A percentile compares a stretch with the other conserved stretches of the same genome.
Conservation (phyloP, 2,797 vertebrate species). For the Hylomyscus alleni region DNA sequence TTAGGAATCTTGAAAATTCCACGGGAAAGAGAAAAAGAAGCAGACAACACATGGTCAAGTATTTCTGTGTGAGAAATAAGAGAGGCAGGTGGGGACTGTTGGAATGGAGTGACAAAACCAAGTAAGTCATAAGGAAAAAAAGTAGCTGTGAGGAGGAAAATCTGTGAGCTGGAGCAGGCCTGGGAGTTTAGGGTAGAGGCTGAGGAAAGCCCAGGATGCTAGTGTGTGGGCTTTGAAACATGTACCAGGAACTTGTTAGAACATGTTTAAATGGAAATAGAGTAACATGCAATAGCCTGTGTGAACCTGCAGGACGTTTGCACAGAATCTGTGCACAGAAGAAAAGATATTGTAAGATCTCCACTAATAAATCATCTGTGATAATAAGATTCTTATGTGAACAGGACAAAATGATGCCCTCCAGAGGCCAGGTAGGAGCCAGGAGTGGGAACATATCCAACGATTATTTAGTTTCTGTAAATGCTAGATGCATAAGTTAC, state of each 20-base stretch:
- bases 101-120: not conserved
- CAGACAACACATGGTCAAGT: not conserved
- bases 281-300: not conserved
- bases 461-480: not conserved
- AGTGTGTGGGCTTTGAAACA: not conserved
- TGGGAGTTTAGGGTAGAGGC: not conserved
- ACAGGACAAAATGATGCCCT: not conserved
- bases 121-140: too few species aligned
- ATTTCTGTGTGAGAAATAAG: not conserved
- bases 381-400: not conserved
- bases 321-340: not conserved
- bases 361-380: not conserved
- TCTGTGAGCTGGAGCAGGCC: not conserved
- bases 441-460: not conserved
- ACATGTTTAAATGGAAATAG: not conserved
- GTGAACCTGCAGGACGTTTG: not conserved
- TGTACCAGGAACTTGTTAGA: not conserved
- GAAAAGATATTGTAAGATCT: not conserved
- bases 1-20: not conserved
- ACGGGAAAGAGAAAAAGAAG: not conserved
- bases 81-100: accelerated
- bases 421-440: not conserved
- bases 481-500: not conserved
- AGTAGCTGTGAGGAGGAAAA: not conserved
- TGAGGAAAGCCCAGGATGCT: not conserved